Evolutionary conservation across 2,113 vertebrate genomes (phyloP).

Genomic region (Bubo bubo): DNA sequence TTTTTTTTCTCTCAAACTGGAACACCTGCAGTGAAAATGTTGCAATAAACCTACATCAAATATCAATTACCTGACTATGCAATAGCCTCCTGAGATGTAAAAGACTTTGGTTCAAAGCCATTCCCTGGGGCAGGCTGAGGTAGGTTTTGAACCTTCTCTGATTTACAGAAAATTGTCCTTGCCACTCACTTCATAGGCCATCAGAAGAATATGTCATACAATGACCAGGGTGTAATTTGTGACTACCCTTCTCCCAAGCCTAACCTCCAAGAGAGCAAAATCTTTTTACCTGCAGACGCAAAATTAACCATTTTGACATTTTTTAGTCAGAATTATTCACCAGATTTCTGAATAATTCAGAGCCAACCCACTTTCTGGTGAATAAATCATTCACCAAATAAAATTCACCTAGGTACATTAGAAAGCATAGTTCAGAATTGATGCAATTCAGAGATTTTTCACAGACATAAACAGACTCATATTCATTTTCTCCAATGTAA

Average conservation of each 20-base stretch:
- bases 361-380: fast-evolving
- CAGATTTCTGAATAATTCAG: neutral
- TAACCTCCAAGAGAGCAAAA: neutral
- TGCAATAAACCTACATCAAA: neutral
- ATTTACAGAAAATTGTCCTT: neutral
- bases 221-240: neutral
- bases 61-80: neutral
- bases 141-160: neutral
- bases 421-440: neutral
- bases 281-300: neutral
- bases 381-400: neutral
- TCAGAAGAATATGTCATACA: fast-evolving
- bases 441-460: neutral
- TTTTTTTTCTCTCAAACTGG: neutral
- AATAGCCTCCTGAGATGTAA: neutral
- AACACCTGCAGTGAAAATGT: neutral
- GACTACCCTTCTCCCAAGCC: fast-evolving
- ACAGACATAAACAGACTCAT: neutral
- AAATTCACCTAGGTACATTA: neutral
- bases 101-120: neutral
- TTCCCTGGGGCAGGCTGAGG: neutral
- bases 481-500: neutral
- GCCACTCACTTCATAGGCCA: neutral
- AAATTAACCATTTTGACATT: neutral
- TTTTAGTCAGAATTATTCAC: neutral